Conservation (phyloP, 2,797 vertebrate genomes). For the Karalla daura region DNA sequence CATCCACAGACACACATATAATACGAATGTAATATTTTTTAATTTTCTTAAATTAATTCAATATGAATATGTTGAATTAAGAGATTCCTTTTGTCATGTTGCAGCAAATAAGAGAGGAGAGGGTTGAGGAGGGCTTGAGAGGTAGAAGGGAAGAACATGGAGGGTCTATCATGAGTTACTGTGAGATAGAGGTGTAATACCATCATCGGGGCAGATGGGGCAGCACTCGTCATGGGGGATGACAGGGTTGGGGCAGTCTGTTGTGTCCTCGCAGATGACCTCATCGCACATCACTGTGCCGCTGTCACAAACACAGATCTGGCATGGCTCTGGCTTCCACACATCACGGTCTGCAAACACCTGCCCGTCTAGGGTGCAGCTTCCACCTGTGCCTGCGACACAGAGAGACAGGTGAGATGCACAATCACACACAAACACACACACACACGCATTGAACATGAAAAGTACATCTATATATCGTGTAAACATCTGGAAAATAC, state of each 20-base stretch:
- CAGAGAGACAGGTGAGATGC: constrained; percentile 50
- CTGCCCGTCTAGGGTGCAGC: constrained; percentile 87
- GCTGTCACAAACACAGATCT: constrained; percentile 94
- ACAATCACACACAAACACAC: background rate
- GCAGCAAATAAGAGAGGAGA: background rate
- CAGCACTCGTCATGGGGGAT: constrained; percentile 92
- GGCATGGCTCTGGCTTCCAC: constrained; percentile 93
- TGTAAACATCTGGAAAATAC: too few species aligned
- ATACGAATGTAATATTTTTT: too few species aligned
- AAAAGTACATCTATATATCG: too few species aligned
- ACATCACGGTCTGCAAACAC: constrained; percentile 90
- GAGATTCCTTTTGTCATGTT: background rate
- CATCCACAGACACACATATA: background rate
- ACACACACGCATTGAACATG: too few species aligned
- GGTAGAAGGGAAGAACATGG: background rate
- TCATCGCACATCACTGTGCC: constrained; percentile 92
- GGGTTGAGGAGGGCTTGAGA: background rate
- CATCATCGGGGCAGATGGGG: constrained; percentile 88
- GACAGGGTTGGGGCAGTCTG: constrained; percentile 87
- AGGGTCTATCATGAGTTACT: background rate
- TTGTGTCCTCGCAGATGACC: constrained; percentile 87
- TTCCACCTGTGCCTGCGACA: constrained; percentile 78
- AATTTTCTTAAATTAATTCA: too few species aligned
- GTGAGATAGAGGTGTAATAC: constrained; percentile 37
- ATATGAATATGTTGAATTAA: too few species aligned